Evolutionary conservation across 2,888 invertebrate genomes (phyloP), one percentile per base, ranked within the genome.

Genomic region (Taphrorychus bicolor): DNA sequence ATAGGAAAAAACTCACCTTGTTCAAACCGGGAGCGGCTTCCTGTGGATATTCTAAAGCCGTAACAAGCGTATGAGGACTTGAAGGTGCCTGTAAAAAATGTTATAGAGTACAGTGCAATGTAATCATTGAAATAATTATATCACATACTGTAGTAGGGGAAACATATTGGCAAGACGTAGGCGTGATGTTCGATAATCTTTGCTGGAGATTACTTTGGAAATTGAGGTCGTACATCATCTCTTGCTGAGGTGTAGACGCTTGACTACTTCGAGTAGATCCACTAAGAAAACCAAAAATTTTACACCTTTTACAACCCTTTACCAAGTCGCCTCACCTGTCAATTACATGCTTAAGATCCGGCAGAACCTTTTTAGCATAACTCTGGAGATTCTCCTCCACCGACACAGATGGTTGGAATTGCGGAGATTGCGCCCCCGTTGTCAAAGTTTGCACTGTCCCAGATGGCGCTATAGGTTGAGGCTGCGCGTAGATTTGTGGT

Each of bases 181-280:
- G 59, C 3, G 58, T 59, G 72, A 87, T 87, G 70, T 85, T 84
- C 63, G 85, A 85, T 41, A 91, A 82, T 78, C 91, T 90, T 78
- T 91, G 90, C 74, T 91, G 91, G 70, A 91, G 81, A 53, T 87
- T 87, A 52, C 61, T 65, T 74, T 89, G 86, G 85, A 91, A 87
- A 78, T 90, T 90, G 52, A 87, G 85, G 77, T 86, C 89, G 79
- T 91, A 89, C 2, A 87, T 85, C 65, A 87, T 87, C 69, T 85
- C 84, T 73, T 87, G 86, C 79, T 88, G 89, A 4, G 91, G 91
- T 24, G 90, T 89, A 72, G 89, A 83, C 5, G 85, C 85, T 75
- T 86, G 85, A 73, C 85, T 86, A 14, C 87, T 86, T 56, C 87
- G 87, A 59, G 64, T 73, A n/a, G 78, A 78, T 65, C 71, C 70